Evolutionary conservation across 2,888 invertebrate genomes (phyloP), one percentile per base, ranked within the genome.

Genomic region (Acrobasis consociella): DNA sequence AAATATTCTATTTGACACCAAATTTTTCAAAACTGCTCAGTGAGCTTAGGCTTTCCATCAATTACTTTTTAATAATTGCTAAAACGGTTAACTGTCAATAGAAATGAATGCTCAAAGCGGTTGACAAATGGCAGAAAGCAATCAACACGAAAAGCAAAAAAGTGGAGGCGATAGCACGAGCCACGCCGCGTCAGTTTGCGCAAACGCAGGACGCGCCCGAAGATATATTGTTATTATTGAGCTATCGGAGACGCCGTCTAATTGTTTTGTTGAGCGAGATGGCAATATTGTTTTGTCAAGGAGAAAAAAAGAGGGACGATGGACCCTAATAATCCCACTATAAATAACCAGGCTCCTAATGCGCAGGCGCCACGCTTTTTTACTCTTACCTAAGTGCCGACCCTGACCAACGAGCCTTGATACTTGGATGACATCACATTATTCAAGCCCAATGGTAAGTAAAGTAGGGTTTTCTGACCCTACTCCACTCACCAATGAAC

Each of bases 311-410:
- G 83, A 85, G 73, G 63, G 63, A 38, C 17, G 53, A 7, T 22
- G 65, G 64, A 72, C 74, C 79, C 78, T 74, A 76, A 77, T 82
- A 80, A 82, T 80, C 78, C 82, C 77, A 66, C 85, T 82, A 89
- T 89, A 90, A 89, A 89, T 88, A 87, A 86, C 82, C 74, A 69
- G 78, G 79, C 80, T 81, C 81, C 78, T 85, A 86, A 86, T 81
- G 82, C 78, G 78, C 82, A 86, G 90, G 90, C 90, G 89, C 90
- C 90, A 87, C 78, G 76, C 69, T 74, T 80, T 82, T 85, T 84
- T 83, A 72, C 73, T 70, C 72, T n/a, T n/a, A n/a, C n/a, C 67
- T 69, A 64, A 72, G 17, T 72, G 67, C 72, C 72, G 78, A 60
- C 62, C 31, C 13, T 17, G 49, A 74, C 74, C 67, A 70, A 66